Conservation (phyloP, 2,113 vertebrate genomes). For the Choloepus hoffmanni region DNA sequence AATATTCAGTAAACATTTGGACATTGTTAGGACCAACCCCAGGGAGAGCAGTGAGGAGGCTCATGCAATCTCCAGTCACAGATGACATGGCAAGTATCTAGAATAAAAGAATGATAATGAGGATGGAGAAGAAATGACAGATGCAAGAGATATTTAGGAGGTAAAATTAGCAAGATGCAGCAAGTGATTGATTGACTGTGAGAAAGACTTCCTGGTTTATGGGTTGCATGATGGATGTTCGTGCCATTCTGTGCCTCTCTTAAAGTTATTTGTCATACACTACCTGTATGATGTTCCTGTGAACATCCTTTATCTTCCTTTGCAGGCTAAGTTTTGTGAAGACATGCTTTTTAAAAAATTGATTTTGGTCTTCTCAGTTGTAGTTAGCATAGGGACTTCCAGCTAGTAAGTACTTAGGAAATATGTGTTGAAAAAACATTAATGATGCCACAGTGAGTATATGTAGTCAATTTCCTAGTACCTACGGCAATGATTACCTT, state of each 20-base stretch:
- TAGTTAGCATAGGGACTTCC: not conserved
- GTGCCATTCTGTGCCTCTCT: not conserved
- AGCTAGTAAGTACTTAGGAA: not conserved
- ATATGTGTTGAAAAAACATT: not conserved
- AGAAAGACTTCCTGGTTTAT: constrained; percentile 34
- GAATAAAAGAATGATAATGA: constrained; percentile 39
- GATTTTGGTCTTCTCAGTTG: not conserved
- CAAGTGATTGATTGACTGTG: not conserved
- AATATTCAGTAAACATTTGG: not conserved
- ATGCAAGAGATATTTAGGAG: not conserved
- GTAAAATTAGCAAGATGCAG: not conserved
- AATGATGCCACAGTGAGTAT: not conserved
- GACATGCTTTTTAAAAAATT: not conserved
- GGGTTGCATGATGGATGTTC: not conserved
- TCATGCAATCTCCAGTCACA: not conserved
- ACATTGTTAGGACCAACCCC: not conserved
- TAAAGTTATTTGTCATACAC: not conserved
- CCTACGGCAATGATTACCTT: not conserved
- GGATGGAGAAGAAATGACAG: not conserved
- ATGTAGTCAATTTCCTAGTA: not conserved
- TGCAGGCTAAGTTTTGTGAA: not conserved
- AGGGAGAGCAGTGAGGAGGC: not conserved
- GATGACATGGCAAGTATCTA: not conserved
- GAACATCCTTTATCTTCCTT: not conserved
- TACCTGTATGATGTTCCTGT: not conserved